These are phyloP conservation scores for Adineta ricciae DNA, from an alignment of 2,888 invertebrate genomes.

Conservation along the genomic window DNA sequence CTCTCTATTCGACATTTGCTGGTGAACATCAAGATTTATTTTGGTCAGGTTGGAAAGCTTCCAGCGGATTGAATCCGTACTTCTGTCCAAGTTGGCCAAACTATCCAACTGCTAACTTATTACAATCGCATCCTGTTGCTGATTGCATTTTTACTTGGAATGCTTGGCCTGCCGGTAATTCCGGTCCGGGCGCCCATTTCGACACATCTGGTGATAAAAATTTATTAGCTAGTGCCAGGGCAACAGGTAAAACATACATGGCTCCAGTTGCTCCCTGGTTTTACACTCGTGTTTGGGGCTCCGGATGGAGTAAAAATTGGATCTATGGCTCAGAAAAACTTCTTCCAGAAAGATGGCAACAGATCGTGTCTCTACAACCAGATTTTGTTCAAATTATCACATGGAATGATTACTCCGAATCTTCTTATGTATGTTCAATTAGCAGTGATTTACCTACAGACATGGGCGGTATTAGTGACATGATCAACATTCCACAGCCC, in stretches of 20 bases:
- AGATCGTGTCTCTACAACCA: constrained; percentile 1
- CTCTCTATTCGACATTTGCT: constrained; percentile 5
- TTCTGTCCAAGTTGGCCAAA: constrained; percentile 20
- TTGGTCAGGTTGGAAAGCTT: neutral
- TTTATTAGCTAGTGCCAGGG: neutral
- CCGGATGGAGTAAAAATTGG: neutral
- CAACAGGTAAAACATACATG: constrained; percentile 2
- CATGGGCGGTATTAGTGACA: neutral
- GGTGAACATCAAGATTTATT: constrained; percentile 7
- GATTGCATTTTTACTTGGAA: constrained; percentile 22
- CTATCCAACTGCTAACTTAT: neutral
- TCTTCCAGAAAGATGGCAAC: constrained; percentile 19
- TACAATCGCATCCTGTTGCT: constrained; percentile 6
- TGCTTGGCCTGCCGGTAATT: constrained; percentile 3
- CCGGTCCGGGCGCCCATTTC: neutral
- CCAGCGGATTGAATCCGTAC: neutral
- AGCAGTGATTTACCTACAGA: neutral
- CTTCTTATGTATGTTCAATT: neutral
- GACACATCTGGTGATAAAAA: neutral
- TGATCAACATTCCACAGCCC: neutral
- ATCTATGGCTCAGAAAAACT: neutral
- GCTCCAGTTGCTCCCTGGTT: constrained; percentile 10
- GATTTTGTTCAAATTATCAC: constrained; percentile 20
- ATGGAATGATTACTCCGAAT: constrained; percentile 16
- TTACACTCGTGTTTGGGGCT: constrained; percentile 1